Percentiles rank a stretch among this genome's conserved stretches.
Conservation (phyloP, 2,113 vertebrate species). For the Miniopterus natalensis region DNA sequence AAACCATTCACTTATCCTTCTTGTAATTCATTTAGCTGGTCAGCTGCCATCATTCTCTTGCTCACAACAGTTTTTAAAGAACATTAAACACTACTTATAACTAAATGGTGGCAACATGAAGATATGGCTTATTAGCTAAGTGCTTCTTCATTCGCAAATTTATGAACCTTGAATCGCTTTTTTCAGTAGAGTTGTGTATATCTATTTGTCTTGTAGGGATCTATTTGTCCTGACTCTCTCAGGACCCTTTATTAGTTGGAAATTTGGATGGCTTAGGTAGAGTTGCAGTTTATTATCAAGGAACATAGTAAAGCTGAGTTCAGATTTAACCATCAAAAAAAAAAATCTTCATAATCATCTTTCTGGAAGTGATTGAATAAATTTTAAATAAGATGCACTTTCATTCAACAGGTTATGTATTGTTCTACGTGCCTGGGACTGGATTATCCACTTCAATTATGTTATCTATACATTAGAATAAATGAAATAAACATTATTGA, state of each 20-base stretch:
- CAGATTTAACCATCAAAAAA: background rate
- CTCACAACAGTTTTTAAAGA: background rate
- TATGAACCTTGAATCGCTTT: background rate
- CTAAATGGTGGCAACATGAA: background rate
- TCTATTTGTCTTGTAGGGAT: background rate
- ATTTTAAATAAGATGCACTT: conserved; percentile 19
- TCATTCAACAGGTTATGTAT: background rate
- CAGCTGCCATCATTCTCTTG: background rate
- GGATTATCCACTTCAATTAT: conserved; percentile 25
- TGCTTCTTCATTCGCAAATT: background rate
- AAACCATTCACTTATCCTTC: background rate
- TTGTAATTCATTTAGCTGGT: background rate
- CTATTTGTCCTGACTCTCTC: background rate
- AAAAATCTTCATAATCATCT: background rate
- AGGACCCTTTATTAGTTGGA: background rate
- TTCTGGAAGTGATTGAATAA: conserved; percentile 3
- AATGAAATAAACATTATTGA: conserved; percentile 39
- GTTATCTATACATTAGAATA: conserved; percentile 31
- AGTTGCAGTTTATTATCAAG: background rate
- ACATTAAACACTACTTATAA: background rate
- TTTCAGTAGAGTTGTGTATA: background rate
- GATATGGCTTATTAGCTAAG: background rate
- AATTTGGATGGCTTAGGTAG: background rate
- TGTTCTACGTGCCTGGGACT: background rate
- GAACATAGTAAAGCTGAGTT: background rate